Evolutionary conservation across 2,888 invertebrate species (phyloP).

Genomic region (Thymelicus lineola): DNA sequence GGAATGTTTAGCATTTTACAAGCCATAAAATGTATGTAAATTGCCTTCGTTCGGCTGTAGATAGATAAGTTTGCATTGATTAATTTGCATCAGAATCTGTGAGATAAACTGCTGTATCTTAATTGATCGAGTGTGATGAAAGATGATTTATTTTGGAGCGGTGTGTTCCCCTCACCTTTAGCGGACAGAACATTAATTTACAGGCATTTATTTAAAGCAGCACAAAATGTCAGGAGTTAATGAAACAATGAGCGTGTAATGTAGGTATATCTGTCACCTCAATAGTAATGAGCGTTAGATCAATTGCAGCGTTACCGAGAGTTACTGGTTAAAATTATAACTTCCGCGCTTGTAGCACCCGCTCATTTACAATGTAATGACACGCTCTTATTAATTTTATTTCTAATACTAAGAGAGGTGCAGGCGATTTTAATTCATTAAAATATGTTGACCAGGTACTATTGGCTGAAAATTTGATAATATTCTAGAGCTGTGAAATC

Average conservation of each 20-base stretch:
- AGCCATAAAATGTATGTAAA: slow-evolving; percentile 39
- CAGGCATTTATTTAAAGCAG: slow-evolving; percentile 45
- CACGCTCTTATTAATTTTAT: background rate
- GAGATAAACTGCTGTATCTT: slow-evolving; percentile 33
- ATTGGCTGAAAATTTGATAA: too few relatives aligned
- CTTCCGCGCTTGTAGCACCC: slow-evolving; percentile 21
- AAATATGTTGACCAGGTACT: too few relatives aligned
- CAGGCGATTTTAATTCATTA: background rate
- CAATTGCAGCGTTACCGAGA: slow-evolving; percentile 23
- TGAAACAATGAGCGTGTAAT: slow-evolving; percentile 43
- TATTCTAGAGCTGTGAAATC: too few relatives aligned
- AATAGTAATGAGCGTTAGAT: slow-evolving; percentile 34
- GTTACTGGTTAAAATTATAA: slow-evolving; percentile 27
- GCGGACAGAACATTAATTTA: slow-evolving; percentile 42
- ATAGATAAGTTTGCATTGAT: slow-evolving; percentile 38
- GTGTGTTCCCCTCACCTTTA: slow-evolving; percentile 33
- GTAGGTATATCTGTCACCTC: slow-evolving; percentile 40
- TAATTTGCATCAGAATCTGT: slow-evolving; percentile 36
- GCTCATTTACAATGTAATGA: slow-evolving; percentile 7
- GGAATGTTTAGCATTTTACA: slow-evolving; percentile 38
- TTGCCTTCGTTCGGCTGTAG: slow-evolving; percentile 33
- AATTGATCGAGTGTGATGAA: slow-evolving; percentile 38
- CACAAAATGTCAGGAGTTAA: slow-evolving; percentile 48
- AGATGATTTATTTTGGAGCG: slow-evolving; percentile 38
- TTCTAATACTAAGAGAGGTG: background rate